Conservation (phyloP, 2,113 vertebrate genomes). For the Azemiops feae region DNA sequence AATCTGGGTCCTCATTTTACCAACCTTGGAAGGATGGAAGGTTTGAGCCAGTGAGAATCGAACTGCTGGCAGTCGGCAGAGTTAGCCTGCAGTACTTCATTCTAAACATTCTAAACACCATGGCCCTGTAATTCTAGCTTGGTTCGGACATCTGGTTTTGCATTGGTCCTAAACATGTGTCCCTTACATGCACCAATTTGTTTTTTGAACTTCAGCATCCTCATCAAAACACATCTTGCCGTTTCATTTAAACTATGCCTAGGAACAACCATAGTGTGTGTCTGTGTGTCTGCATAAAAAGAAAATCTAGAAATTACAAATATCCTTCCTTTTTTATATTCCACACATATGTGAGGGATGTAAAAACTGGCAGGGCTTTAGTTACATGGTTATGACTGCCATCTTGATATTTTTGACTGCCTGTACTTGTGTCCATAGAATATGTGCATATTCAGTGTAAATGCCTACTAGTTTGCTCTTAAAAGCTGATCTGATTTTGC, state of each 20-base stretch:
- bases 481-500: neutral
- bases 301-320: neutral
- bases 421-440: neutral
- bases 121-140: neutral
- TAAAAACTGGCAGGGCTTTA: neutral
- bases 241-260: neutral
- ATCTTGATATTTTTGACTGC: neutral
- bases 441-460: neutral
- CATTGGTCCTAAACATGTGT: neutral
- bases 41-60: too few species aligned
- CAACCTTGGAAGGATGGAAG: too few species aligned
- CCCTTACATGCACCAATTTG: neutral
- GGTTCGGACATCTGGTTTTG: neutral
- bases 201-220: neutral
- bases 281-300: neutral
- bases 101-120: too few species aligned
- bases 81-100: too few species aligned
- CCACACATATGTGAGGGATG: neutral
- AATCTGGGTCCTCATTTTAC: too few species aligned
- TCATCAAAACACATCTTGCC: neutral
- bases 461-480: neutral
- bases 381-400: neutral
- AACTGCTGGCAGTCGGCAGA: too few species aligned
- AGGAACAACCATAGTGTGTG: neutral
- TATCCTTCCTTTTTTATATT: neutral